Evolutionary conservation across 2,797 vertebrate genomes (phyloP).

Genomic region (Orestias chungarensis): DNA sequence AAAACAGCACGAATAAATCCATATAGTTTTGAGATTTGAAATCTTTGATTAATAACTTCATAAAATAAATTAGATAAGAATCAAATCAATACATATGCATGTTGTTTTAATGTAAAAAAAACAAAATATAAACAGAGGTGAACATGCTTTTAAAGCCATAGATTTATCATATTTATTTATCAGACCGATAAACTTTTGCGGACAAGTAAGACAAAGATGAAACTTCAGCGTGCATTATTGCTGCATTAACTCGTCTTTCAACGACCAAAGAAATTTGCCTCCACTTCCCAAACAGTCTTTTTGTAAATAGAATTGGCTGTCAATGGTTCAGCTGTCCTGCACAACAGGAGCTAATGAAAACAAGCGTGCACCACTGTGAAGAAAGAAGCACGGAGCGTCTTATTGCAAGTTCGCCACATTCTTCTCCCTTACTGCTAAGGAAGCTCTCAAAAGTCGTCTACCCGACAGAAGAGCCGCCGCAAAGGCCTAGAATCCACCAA

Average conservation of each 20-base stretch:
- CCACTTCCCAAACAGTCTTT: not conserved
- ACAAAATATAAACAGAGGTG: not conserved
- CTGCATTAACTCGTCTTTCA: not conserved
- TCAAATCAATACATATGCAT: no score
- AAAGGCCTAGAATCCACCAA: conserved; percentile 58
- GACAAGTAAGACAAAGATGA: not conserved
- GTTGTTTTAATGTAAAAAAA: not conserved
- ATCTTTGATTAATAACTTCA: not conserved
- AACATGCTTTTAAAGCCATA: not conserved
- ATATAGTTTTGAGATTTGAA: not conserved
- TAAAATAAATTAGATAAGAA: no score
- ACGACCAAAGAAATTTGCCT: not conserved
- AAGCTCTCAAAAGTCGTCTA: conserved; percentile 43
- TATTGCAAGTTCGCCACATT: conserved; percentile 1
- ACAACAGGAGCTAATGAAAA: conserved; percentile 4
- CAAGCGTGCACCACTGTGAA: not conserved
- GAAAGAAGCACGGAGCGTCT: not conserved
- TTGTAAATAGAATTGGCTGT: not conserved
- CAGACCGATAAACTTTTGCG: no score
- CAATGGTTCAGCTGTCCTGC: not conserved
- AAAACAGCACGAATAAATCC: not conserved
- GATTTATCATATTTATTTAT: no score
- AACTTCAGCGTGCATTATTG: not conserved
- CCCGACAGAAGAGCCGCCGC: conserved; percentile 49
- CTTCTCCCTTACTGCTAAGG: conserved; percentile 28